Evolutionary conservation across 2,113 vertebrate genomes (phyloP).

Genomic region (Scalopus aquaticus): DNA sequence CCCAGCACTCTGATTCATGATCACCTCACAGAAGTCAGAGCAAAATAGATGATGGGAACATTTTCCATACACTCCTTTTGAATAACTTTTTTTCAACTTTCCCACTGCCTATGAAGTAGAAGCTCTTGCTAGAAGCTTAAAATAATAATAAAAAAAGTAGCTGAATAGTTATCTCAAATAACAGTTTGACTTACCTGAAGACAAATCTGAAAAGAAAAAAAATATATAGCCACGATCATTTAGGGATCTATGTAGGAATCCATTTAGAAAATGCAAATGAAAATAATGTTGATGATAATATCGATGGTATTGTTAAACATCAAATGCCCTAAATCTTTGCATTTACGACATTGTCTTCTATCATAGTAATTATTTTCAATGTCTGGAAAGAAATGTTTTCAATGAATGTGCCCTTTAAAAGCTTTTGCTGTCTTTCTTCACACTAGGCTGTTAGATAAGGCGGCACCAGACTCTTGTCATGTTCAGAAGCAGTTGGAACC

Average conservation of each 20-base stretch:
- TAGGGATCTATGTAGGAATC: not conserved
- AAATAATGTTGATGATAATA: conserved; percentile 17
- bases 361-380: conserved; percentile 15
- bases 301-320: not conserved
- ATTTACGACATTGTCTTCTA: not conserved
- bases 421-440: not conserved
- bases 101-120: not conserved
- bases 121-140: not conserved
- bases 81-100: not conserved
- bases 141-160: not conserved
- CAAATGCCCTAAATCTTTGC: not conserved
- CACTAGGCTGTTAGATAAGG: not conserved
- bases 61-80: not conserved
- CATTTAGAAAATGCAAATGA: not conserved
- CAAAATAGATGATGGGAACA: not conserved
- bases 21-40: not conserved
- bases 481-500: not conserved
- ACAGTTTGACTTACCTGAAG: not conserved
- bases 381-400: not conserved
- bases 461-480: not conserved
- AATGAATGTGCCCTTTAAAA: not conserved
- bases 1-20: conserved; percentile 60
- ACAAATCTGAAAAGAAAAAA: not conserved
- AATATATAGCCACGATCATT: not conserved
- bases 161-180: not conserved